Evolutionary conservation across 1,140 invertebrate genomes (phyloP).

Genomic region (Globodera ellingtonae): DNA sequence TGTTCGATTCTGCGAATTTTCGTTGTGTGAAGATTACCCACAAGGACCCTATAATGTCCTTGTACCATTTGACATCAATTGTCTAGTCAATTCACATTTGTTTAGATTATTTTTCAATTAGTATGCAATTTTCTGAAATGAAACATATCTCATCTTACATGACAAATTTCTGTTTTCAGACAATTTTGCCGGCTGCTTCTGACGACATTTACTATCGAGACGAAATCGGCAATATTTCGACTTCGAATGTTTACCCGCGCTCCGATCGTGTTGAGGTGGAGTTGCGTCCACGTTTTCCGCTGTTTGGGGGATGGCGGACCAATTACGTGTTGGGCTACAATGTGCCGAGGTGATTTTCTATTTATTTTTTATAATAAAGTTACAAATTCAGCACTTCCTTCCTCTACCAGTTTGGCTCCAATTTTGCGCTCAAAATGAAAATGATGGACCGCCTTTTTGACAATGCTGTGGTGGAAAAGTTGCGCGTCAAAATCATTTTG

Average conservation of each 20-base stretch:
- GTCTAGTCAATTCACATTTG: too few relatives aligned
- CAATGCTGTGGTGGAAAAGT: conserved; percentile 88
- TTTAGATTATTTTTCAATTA: too few relatives aligned
- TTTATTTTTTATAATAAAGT: conserved; percentile 67
- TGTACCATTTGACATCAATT: too few relatives aligned
- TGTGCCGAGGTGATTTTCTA: conserved; percentile 74
- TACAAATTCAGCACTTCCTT: conserved; percentile 92
- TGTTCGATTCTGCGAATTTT: too few relatives aligned
- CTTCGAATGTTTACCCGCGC: conserved; percentile 80
- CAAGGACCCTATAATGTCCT: too few relatives aligned
- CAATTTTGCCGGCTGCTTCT: conserved; percentile 84
- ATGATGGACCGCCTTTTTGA: conserved; percentile 93
- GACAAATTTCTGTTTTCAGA: conserved; percentile 67
- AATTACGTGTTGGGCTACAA: conserved; percentile 96
- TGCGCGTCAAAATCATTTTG: conserved; percentile 86
- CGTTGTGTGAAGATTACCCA: too few relatives aligned
- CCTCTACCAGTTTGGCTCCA: conserved; percentile 71
- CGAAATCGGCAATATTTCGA: conserved; percentile 99
- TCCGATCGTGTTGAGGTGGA: conserved; percentile 88
- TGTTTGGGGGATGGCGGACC: conserved; percentile 95
- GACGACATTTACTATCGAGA: conserved; percentile 91
- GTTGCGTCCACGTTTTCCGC: conserved; percentile 87
- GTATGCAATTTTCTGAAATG: too few relatives aligned
- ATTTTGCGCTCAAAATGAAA: conserved; percentile 82
- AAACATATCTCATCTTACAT: too few relatives aligned